Conservation (phyloP, 1,140 invertebrate genomes). For the Pogonognathellus flavescens region DNA sequence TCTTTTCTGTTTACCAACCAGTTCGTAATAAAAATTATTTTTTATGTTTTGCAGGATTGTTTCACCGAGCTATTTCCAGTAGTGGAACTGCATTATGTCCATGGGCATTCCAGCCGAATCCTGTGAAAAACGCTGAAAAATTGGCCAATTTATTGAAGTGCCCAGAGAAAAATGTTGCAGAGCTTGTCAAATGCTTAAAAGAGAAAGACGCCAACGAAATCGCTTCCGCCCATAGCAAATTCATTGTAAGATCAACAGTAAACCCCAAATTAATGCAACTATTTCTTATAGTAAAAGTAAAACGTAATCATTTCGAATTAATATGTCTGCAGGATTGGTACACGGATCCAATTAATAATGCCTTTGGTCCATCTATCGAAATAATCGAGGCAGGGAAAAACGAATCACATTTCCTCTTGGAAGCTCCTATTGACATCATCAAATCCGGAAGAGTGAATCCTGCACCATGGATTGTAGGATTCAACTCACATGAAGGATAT, state of each 20-base stretch:
- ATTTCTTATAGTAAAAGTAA: no score
- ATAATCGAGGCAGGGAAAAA: not conserved
- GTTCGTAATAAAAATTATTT: no score
- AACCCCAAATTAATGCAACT: not conserved
- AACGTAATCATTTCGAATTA: no score
- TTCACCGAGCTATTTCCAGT: slow-evolving; percentile 69
- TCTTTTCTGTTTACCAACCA: no score
- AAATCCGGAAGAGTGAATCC: slow-evolving; percentile 30
- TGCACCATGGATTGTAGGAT: slow-evolving; percentile 57
- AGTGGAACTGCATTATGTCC: slow-evolving; percentile 73
- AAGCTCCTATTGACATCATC: slow-evolving; percentile 36
- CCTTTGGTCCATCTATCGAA: slow-evolving; percentile 58
- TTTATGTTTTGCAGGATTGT: slow-evolving; percentile 68
- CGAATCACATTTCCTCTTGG: slow-evolving; percentile 35
- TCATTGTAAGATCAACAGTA: slow-evolving; percentile 12
- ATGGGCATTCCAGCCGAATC: slow-evolving; percentile 72
- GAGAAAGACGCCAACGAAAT: slow-evolving; percentile 59
- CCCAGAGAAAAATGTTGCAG: slow-evolving; percentile 65
- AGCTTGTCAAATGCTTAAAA: slow-evolving; percentile 69
- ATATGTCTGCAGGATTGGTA: slow-evolving; percentile 55
- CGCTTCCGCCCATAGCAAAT: slow-evolving; percentile 28
- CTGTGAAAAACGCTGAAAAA: slow-evolving; percentile 69
- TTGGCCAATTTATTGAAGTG: slow-evolving; percentile 69
- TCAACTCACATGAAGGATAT: slow-evolving; percentile 56
- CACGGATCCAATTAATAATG: slow-evolving; percentile 58